Evolutionary conservation across 2,797 vertebrate species (phyloP), one percentile per base, ranked within the genome.

Genomic region (Lithobates sylvaticus): DNA sequence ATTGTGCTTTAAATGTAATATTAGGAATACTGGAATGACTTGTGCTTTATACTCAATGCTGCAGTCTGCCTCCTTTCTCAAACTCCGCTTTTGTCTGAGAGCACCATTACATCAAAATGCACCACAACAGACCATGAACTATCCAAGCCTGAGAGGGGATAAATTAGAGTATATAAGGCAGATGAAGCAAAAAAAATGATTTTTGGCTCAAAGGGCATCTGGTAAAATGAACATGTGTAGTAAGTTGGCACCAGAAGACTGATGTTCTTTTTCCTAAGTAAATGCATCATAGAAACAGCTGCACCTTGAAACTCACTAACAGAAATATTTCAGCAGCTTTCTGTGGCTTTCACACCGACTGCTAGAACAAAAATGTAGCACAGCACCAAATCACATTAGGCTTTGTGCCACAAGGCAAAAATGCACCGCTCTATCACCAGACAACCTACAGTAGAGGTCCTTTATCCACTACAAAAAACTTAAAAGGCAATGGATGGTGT

Each of bases 1-100:
- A 70, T 87, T 87, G 86, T 87, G 86, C 86, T 87, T 87, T 75
- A 71, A 47, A 68, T 15, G 39, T 58, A 54, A 79, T 23, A 18
- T 36, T 12, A 42, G 32, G 54, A 54, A 34, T 61, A 76, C 69
- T 87, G 71, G 36, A 84, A 83, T 68, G 42, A 74, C n/a, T 87
- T 87, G 86, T 87, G 86, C 86, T 87, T 84, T 64, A 23, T 78
- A 80, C 87, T 83, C 12, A 42, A 50, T 16, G 10, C 58, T 69
- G 27, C 12, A 80, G 67, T 50, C 68, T 67, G 47, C 27, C 18
- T 47, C 78, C 47, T 47, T 23, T 26, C n/a, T 64, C 26, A 16
- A 81, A 47, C n/a, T 76, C n/a, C 32, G 16, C 5, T 23, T 23
- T 23, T 12, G 54, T 23, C 21, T 61, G 15, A 5, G 15, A 54